Conservation (phyloP, 2,113 vertebrate species). For the Cephalopterus ornatus region DNA sequence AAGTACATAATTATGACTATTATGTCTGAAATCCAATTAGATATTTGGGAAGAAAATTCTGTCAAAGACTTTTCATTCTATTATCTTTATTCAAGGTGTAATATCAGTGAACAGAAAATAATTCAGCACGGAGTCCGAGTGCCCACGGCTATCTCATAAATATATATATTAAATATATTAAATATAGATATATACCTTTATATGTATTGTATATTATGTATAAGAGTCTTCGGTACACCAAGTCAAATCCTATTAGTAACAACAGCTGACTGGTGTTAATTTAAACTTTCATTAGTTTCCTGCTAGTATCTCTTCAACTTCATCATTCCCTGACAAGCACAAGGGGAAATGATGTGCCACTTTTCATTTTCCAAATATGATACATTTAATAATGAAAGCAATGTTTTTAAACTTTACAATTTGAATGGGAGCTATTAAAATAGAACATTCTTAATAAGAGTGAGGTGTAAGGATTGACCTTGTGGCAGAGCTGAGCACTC, state of each 20-base stretch:
- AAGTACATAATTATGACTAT: neutral
- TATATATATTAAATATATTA: neutral
- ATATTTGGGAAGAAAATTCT: neutral
- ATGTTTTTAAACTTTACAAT: neutral
- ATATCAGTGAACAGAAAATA: neutral
- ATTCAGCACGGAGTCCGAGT: neutral
- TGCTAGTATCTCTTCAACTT: neutral
- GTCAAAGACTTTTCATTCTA: neutral
- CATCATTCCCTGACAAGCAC: neutral
- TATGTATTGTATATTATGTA: neutral
- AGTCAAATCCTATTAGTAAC: neutral
- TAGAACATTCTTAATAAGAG: neutral
- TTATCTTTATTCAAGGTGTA: neutral
- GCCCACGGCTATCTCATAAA: neutral
- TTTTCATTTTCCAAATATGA: conserved; percentile 5
- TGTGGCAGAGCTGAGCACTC: neutral
- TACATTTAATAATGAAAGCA: neutral
- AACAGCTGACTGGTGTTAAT: neutral
- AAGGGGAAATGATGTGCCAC: neutral
- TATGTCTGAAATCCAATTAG: neutral
- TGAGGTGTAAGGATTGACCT: neutral
- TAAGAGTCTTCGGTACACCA: neutral
- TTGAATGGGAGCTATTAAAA: neutral
- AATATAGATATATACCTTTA: neutral
- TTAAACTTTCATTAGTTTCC: neutral